Base-by-base conservation (phyloP, 2,797 vertebrate species). In the Xenopus petersii region DNA sequence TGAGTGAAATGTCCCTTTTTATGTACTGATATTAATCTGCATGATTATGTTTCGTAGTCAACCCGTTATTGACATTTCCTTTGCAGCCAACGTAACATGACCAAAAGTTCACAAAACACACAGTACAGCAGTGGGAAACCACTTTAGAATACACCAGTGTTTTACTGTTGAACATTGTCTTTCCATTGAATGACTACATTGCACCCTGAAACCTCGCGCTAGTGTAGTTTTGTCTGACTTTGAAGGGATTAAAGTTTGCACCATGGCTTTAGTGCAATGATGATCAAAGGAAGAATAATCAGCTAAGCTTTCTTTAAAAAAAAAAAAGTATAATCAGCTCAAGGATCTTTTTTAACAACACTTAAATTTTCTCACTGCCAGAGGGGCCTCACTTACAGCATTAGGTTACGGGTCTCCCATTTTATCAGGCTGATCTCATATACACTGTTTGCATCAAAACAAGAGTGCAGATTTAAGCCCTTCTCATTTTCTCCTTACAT, bases 231-330 rank as follows among this genome's bases (percentile, higher is more conserved):
- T 30, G 26, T 30, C 47, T 49, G 59, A 36, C 61, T 70, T 71
- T 71, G 55, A 76, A 66, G 33, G 47, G 69, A 76, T 72, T 72
- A 56, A 12, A 46, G 58, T 46, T 24, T 42, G 17, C 36, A 2
- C 56, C 33, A 65, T 30, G 54, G 64, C 51, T 60, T 62, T 63
- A 65, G 33, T 51, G 21, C 15, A 65, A 58, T 10, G 33, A 55
- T 70, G 66, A 75, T 75, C 59, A 75, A 64, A 75, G 48, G 42
- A 15, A 64, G 70, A 64, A 65, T 67, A 60, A 61, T 67, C 56
- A 67, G 56, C 72, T n/a, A 42, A 55, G 26, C 26, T 30, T 30
- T 30, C 26, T 30, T 21, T 30, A 30, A 30, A 42, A 33, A 66
- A 73, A 59, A 33, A 59, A 12, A 63, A 30, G 26, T 30, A 4